Conservation (phyloP, 2,797 vertebrate species). For the Anabacerthia variegaticeps region DNA sequence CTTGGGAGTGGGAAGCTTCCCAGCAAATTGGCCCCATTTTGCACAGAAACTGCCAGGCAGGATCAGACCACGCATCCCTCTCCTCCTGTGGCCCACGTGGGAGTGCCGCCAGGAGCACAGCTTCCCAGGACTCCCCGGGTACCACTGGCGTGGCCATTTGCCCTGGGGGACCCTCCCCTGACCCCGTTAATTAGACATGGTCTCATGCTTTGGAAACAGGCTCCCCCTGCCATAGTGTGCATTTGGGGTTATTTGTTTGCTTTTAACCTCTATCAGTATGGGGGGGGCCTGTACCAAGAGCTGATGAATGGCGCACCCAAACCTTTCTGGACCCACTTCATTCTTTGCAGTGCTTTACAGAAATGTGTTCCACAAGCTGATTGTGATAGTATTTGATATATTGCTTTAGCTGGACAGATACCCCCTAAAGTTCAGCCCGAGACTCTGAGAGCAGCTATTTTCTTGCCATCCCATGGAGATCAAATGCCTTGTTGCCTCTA, state of each 20-base stretch:
- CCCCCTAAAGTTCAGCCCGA: background rate
- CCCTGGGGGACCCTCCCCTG: background rate
- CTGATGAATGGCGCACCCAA: background rate
- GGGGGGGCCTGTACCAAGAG: background rate
- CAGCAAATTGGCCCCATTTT: slow-evolving; percentile 58
- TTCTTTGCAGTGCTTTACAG: background rate
- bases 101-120: background rate
- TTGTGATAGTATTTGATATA: background rate
- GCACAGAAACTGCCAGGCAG: slow-evolving; percentile 43
- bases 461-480: background rate
- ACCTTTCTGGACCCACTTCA: background rate
- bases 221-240: background rate
- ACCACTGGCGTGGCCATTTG: background rate
- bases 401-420: background rate
- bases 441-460: background rate
- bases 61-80: slow-evolving; percentile 35
- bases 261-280: background rate
- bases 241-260: background rate
- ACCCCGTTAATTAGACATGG: background rate
- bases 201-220: background rate
- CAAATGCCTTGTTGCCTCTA: background rate
- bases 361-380: background rate
- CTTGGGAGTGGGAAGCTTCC: slow-evolving; percentile 41
- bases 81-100: background rate
- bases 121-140: background rate